Evolutionary conservation across 2,113 vertebrate genomes (phyloP), one percentile per base, ranked within the genome.

Genomic region (Centrocercus urophasianus): DNA sequence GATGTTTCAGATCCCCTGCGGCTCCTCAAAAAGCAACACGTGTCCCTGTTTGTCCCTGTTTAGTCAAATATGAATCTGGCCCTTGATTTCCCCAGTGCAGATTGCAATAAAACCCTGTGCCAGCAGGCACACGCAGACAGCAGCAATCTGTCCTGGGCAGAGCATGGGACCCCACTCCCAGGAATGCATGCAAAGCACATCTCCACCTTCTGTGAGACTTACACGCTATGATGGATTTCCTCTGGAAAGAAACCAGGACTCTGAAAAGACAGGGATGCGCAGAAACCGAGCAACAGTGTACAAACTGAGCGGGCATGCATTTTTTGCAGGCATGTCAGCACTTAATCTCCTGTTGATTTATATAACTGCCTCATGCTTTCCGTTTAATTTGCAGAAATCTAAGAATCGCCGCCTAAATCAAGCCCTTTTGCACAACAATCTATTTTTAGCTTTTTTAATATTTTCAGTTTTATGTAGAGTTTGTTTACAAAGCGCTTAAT

Each of bases 301-400:
- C 28, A 13, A 43, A 61, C 43, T 22, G 19, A 48, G 45, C 8
- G 6, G 59, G 14, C 43, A 63, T 25, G 16, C 25, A 80, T 70
- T 92, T 79, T 87, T 89, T 61, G 69, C 42, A 85, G 82, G 66
- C 42, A 21, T 65, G 71, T 86, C 64, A 86, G 42, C 82, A 83
- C 48, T 61, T 8, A 92, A 63, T 34, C 50, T 73, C 42, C n/a
- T 56, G n/a, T 52, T 59, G 61, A 69, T 57, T 87, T 83, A 67
- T 63, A 50, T 83, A 78, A 78, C 42, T 30, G n/a, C 70, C 73
- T 70, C 38, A 34, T 10, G 54, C 80, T 92, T 84, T 80, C 43
- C 59, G 56, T 73, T 89, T 83, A 66, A 84, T 87, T 83, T 83
- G 19, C 1, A 5, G 45, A 67, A 88, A 56, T 43, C 32, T 48